phyloP scores from a whole-genome alignment of 2,888 invertebrate genomes.

The Diarsia rubi region DNA sequence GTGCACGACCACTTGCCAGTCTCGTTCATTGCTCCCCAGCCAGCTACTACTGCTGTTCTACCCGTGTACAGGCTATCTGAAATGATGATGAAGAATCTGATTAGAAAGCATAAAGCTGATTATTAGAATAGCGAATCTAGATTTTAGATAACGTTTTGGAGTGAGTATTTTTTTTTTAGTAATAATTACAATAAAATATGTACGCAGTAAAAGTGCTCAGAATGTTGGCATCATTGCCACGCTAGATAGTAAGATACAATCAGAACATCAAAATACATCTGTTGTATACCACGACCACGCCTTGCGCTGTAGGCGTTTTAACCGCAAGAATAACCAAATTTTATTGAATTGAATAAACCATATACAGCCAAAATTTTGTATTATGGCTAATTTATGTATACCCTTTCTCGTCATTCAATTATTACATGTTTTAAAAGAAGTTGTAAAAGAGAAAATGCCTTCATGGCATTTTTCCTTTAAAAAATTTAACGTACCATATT shows the following conservation, averaged over 20 bases:
- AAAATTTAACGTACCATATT: slow-evolving; percentile 35
- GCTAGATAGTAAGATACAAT: too few species aligned
- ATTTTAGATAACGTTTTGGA: background rate
- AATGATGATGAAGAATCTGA: too few species aligned
- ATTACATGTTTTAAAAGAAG: slow-evolving; percentile 42
- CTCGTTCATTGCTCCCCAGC: slow-evolving; percentile 97
- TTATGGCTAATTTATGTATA: slow-evolving; percentile 36
- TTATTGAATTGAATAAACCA: background rate
- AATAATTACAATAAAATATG: too few species aligned
- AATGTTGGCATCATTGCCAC: too few species aligned
- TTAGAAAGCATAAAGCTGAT: background rate
- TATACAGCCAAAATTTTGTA: slow-evolving; percentile 7
- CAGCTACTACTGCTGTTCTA: slow-evolving; percentile 93
- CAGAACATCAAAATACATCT: too few species aligned
- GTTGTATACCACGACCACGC: background rate
- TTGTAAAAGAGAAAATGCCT: slow-evolving; percentile 12
- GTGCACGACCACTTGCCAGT: slow-evolving; percentile 96
- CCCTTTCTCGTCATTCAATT: slow-evolving; percentile 22
- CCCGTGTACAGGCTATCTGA: slow-evolving; percentile 93
- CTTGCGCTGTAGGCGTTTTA: background rate
- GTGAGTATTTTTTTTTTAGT: background rate
- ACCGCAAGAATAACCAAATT: background rate
- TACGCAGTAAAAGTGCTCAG: too few species aligned
- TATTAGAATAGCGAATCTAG: too few species aligned
- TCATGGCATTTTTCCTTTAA: slow-evolving; percentile 10